phyloP scores from a whole-genome alignment of 2,797 vertebrate genomes.

The Phylloscopus collybita region DNA sequence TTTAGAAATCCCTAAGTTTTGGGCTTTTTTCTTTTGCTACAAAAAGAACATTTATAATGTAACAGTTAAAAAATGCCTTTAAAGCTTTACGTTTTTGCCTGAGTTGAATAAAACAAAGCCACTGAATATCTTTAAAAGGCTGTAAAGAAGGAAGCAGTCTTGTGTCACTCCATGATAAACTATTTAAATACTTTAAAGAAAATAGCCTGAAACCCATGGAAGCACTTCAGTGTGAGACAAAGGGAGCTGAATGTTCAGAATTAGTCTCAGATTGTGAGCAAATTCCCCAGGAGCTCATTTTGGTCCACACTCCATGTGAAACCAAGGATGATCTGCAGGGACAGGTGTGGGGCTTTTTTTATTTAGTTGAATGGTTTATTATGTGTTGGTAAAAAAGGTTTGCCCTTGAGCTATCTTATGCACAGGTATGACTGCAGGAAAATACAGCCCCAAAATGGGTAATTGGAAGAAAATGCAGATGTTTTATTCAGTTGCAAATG shows the following conservation, averaged over 20 bases:
- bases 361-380: neutral
- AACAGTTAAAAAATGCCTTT: neutral
- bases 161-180: neutral
- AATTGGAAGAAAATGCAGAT: slow-evolving; percentile 18
- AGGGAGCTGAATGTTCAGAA: neutral
- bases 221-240: neutral
- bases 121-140: neutral
- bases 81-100: neutral
- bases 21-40: neutral
- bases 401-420: neutral
- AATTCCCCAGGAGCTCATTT: neutral
- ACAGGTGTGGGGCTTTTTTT: neutral
- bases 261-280: neutral
- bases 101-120: neutral
- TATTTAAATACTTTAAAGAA: neutral
- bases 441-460: neutral
- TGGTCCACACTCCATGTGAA: neutral
- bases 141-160: neutral
- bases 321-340: neutral
- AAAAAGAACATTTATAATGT: neutral
- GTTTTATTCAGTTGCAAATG: slow-evolving; percentile 1
- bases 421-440: neutral
- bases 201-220: neutral
- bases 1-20: neutral
- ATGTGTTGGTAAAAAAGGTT: neutral